A percentile compares a stretch with the other conserved stretches of the same genome.
phyloP scores from a whole-genome alignment of 2,797 vertebrate genomes.

The Dicrostonyx torquatus region DNA sequence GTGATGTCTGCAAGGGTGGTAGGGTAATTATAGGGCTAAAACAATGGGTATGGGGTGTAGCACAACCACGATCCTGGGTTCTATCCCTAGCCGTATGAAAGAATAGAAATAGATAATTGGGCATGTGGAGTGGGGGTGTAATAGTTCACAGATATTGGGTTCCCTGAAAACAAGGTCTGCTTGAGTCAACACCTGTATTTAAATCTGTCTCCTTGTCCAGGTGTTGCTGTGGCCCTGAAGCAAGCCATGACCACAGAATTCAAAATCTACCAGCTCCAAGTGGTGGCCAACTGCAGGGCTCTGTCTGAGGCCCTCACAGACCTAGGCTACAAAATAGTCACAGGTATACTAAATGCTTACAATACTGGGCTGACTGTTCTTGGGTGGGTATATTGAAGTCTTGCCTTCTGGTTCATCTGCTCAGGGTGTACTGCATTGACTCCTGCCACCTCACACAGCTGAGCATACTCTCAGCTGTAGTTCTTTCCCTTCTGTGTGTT shows the following conservation, averaged over 20 bases:
- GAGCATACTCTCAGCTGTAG: not conserved
- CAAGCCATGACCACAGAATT: conserved; percentile 96
- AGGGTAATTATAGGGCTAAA: not conserved
- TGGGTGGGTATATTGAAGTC: not conserved
- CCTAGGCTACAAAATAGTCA: conserved; percentile 94
- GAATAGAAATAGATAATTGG: not conserved
- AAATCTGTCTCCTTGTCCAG: conserved; percentile 80
- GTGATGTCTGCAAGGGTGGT: not conserved
- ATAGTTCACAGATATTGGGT: not conserved
- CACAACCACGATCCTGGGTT: not conserved
- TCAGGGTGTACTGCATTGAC: not conserved
- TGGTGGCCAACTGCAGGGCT: conserved; percentile 93
- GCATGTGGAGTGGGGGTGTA: not conserved
- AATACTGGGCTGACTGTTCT: too few relatives aligned
- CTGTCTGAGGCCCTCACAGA: conserved; percentile 87
- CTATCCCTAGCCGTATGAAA: not conserved
- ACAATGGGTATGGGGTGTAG: not conserved
- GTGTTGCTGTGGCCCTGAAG: conserved; percentile 94
- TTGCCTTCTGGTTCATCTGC: not conserved
- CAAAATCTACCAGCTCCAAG: conserved; percentile 93
- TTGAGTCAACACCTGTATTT: not conserved
- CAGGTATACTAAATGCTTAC: conserved; percentile 85
- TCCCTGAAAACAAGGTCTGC: not conserved
- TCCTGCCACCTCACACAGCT: not conserved
- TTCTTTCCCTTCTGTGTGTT: not conserved